Evolutionary conservation across 2,888 invertebrate genomes (phyloP).

Genomic region (Catocala sponsa): DNA sequence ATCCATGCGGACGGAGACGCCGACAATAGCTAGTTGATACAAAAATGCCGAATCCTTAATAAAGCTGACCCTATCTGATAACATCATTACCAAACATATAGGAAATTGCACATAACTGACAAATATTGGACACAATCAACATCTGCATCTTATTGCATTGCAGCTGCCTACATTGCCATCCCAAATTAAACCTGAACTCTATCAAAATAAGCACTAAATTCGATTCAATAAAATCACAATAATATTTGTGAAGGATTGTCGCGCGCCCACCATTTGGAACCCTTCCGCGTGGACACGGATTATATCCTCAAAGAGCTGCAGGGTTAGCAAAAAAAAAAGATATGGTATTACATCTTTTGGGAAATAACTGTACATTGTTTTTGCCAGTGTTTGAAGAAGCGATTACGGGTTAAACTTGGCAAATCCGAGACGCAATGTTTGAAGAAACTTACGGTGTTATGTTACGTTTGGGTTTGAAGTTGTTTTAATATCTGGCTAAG

Average conservation of each 20-base stretch:
- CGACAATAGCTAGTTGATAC: no score
- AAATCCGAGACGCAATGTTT: constrained; percentile 26
- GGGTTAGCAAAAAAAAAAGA: constrained; percentile 60
- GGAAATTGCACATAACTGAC: constrained; percentile 62
- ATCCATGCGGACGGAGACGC: no score
- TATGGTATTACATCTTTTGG: constrained; percentile 44
- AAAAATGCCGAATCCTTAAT: neutral
- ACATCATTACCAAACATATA: constrained; percentile 55
- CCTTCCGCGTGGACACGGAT: constrained; percentile 78
- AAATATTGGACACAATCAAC: constrained; percentile 46
- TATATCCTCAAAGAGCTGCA: constrained; percentile 61
- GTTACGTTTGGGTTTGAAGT: constrained; percentile 12
- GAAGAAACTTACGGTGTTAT: constrained; percentile 10
- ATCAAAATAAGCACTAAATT: neutral
- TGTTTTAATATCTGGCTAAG: neutral
- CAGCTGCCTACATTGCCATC: constrained; percentile 46
- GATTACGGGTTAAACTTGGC: constrained; percentile 29
- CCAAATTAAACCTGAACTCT: constrained; percentile 12
- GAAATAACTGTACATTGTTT: constrained; percentile 55
- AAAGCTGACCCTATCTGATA: constrained; percentile 33
- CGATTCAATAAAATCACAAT: constrained; percentile 38
- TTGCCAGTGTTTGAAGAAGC: constrained; percentile 33
- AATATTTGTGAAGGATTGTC: constrained; percentile 56
- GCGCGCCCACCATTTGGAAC: constrained; percentile 79
- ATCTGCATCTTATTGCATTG: constrained; percentile 47